These are phyloP conservation scores for Gonocerus acuteangulatus DNA, from an alignment of 2,888 invertebrate species.

Conservation along the genomic window DNA sequence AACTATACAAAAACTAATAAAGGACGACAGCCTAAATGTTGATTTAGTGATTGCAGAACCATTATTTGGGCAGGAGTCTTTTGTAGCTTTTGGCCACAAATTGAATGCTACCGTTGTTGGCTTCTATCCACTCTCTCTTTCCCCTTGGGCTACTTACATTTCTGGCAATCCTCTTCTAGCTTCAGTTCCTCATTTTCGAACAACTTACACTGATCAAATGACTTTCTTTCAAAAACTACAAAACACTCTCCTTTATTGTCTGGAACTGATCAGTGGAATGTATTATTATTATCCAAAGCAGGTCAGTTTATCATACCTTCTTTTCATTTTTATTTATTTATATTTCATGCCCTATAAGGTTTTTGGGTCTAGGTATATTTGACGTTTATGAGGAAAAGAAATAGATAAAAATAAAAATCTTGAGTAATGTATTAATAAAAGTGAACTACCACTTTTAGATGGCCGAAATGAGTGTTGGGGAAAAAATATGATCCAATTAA, in stretches of 20 bases:
- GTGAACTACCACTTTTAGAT: too few relatives aligned
- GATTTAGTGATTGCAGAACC: slow-evolving; percentile 35
- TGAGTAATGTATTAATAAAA: too few relatives aligned
- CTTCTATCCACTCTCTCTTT: slow-evolving; percentile 23
- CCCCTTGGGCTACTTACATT: slow-evolving; percentile 22
- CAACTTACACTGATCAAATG: slow-evolving; percentile 29
- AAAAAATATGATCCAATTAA: too few relatives aligned
- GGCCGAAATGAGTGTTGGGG: too few relatives aligned
- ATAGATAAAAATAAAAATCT: too few relatives aligned
- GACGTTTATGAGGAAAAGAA: too few relatives aligned
- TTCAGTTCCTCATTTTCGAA: slow-evolving; percentile 27
- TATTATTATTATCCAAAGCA: slow-evolving; percentile 26
- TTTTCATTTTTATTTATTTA: not conserved
- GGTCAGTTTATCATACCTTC: too few relatives aligned
- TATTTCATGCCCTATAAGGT: not conserved
- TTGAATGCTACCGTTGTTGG: slow-evolving; percentile 34
- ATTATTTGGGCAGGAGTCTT: slow-evolving; percentile 31
- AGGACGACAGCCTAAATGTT: slow-evolving; percentile 24
- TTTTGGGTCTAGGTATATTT: not conserved
- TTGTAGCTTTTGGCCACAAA: slow-evolving; percentile 32
- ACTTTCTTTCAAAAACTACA: slow-evolving; percentile 25
- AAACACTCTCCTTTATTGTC: slow-evolving; percentile 19
- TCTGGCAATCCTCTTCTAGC: slow-evolving; percentile 31
- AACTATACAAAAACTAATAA: slow-evolving; percentile 23
- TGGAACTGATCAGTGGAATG: slow-evolving; percentile 21